Conservation (phyloP, 2,113 vertebrate species). For the Ivindomyrus marchei region DNA sequence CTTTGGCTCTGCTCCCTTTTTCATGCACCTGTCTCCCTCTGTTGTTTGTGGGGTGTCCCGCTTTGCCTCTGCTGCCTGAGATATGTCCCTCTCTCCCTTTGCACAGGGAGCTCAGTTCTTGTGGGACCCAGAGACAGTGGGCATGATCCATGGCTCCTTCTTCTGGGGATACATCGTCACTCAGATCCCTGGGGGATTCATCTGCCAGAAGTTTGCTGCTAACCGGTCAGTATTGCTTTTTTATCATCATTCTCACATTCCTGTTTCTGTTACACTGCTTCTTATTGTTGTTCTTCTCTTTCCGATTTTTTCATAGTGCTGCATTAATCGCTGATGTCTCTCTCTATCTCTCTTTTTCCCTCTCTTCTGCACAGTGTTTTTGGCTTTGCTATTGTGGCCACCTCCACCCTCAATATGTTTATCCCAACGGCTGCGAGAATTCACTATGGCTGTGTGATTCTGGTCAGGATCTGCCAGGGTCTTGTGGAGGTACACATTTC, state of each 20-base stretch:
- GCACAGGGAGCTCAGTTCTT: slow-evolving; percentile 78
- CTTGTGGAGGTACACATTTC: slow-evolving; percentile 75
- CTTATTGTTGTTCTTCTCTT: not conserved
- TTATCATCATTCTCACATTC: not conserved
- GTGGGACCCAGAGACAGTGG: slow-evolving; percentile 89
- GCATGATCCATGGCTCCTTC: slow-evolving; percentile 90
- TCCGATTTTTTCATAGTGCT: not conserved
- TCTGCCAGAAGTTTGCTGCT: slow-evolving; percentile 85
- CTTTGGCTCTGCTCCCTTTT: not conserved
- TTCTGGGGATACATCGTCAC: slow-evolving; percentile 95
- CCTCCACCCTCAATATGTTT: slow-evolving; percentile 84
- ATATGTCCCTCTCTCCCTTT: not conserved
- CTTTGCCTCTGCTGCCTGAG: not conserved
- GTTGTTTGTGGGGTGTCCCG: not conserved
- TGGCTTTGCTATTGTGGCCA: slow-evolving; percentile 88
- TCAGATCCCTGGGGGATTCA: slow-evolving; percentile 87
- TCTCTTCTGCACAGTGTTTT: slow-evolving; percentile 71
- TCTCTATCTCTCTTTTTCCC: slow-evolving; percentile 22
- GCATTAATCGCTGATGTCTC: not conserved
- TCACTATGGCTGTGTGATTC: slow-evolving; percentile 85
- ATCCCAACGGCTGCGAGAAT: slow-evolving; percentile 80
- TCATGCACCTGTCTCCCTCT: no score
- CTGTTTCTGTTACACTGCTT: not conserved
- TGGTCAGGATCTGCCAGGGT: slow-evolving; percentile 86
- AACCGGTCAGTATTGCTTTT: slow-evolving; percentile 64